Evolutionary conservation across 1,140 invertebrate species (phyloP).

Genomic region (Steinernema feltiae): DNA sequence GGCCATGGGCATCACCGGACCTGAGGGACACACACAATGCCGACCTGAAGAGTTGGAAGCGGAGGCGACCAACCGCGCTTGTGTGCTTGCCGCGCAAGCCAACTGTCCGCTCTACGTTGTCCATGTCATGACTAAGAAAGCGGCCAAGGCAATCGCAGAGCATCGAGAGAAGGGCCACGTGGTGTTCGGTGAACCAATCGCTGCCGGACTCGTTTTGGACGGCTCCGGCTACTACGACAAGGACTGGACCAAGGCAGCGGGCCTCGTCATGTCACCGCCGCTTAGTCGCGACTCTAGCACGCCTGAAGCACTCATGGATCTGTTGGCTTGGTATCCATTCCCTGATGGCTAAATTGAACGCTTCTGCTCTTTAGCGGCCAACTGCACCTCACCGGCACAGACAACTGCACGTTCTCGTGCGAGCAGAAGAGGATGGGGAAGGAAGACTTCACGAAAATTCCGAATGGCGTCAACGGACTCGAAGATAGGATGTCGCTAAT

Average conservation of each 20-base stretch:
- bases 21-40: slow-evolving; percentile 89
- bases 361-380: slow-evolving; percentile 68
- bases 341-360: neutral
- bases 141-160: slow-evolving; percentile 71
- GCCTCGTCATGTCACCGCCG: slow-evolving; percentile 77
- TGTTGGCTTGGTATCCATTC: slow-evolving; percentile 71
- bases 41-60: slow-evolving; percentile 95
- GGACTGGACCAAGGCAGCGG: slow-evolving; percentile 61
- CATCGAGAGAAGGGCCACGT: slow-evolving; percentile 69
- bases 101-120: slow-evolving; percentile 87
- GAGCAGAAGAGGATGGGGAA: slow-evolving; percentile 85
- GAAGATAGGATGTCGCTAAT: slow-evolving; percentile 93
- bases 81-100: slow-evolving; percentile 82
- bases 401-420: slow-evolving; percentile 89
- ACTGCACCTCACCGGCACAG: slow-evolving; percentile 84
- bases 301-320: slow-evolving; percentile 73
- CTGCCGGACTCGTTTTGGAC: slow-evolving; percentile 75
- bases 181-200: slow-evolving; percentile 85
- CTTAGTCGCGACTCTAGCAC: slow-evolving; percentile 76
- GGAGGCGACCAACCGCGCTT: slow-evolving; percentile 88
- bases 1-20: slow-evolving; percentile 77
- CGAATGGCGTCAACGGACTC: slow-evolving; percentile 94
- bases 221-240: slow-evolving; percentile 71
- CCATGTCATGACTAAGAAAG: slow-evolving; percentile 85
- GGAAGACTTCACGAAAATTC: slow-evolving; percentile 89